Evolutionary conservation across 53 echinoderm and acorn worm genomes (phyloP), one percentile per base, ranked within the genome.

Genomic region (Actinopyga echinites): DNA sequence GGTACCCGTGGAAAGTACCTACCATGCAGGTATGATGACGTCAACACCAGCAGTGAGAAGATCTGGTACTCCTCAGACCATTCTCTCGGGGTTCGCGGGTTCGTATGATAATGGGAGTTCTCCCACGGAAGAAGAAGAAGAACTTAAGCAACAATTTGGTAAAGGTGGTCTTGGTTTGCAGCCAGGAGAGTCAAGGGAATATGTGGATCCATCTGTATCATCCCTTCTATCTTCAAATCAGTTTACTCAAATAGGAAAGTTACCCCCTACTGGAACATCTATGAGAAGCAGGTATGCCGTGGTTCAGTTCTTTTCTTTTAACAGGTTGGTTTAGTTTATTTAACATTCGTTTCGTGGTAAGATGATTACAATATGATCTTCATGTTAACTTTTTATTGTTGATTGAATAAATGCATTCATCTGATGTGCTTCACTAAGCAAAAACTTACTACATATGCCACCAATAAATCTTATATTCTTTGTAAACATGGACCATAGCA

Each of bases 61-160:
- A 36, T 62, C 60, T 2, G 81, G 60, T 38, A 62, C 81, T 25
- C 28, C 63, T 44, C 60, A 80, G 42, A 44, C 81, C 7, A 17
- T 0, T 10, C 54, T 78, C 52, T 37, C 60, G 2, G 60, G 35
- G 21, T 62, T 38, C 21, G 12, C 40, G 0, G 59, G 40, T 37
- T 20, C 60, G 40, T 80, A 60, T 38, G 81, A 80, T 22, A 59
- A 80, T 34, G 63, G 36, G 8, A 43, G 60, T 23, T 80, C 63
- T 17, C 63, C 81, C 38, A 80, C 63, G 11, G 81, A 62, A 29
- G 81, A 80, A 29, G 81, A 80, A 23, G 81, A 80, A 45, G 81
- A 80, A 43, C 45, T 77, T 11, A 77, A 77, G 44, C 77, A 77
- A 31, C 77, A 77, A 25, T 77, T 77, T 56, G 77, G 56, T 45